Percentiles rank a stretch among this genome's conserved stretches.
phyloP scores from a whole-genome alignment of 1,140 invertebrate genomes.

The Platyscapa corneri region DNA sequence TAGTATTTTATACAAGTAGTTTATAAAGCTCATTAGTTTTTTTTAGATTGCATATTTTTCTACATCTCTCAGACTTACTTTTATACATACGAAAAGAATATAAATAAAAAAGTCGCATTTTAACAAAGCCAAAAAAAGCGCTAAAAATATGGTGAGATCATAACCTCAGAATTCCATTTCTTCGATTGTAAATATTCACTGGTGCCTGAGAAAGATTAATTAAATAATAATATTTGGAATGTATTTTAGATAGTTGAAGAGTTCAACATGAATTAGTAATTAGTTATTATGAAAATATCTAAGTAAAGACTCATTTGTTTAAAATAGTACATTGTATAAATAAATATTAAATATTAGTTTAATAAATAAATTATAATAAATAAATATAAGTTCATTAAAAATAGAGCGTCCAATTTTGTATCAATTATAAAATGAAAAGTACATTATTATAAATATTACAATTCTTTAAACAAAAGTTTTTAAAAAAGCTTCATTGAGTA shows the following conservation, averaged over 20 bases:
- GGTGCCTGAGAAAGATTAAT: conserved; percentile 66
- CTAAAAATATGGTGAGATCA: conserved; percentile 16
- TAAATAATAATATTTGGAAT: conserved; percentile 32
- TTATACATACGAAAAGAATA: conserved; percentile 45
- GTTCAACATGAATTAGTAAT: conserved; percentile 18
- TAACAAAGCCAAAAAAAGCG: not conserved
- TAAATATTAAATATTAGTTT: no score
- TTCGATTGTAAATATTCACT: conserved; percentile 70
- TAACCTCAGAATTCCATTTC: conserved; percentile 38
- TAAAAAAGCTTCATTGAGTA: no score
- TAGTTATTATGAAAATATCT: not conserved
- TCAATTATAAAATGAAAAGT: conserved; percentile 41
- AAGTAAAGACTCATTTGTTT: not conserved
- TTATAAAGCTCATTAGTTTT: conserved; percentile 48
- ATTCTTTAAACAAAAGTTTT: conserved; percentile 41
- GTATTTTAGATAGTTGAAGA: conserved; percentile 29
- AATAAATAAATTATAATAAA: no score
- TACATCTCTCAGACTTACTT: conserved; percentile 60
- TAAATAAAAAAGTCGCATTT: conserved; percentile 2
- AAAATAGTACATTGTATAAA: not conserved
- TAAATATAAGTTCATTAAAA: conserved; percentile 18
- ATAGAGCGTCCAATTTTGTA: conserved; percentile 21
- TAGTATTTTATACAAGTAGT: conserved; percentile 54
- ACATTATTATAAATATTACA: conserved; percentile 30
- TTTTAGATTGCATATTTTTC: conserved; percentile 64